phyloP scores from a whole-genome alignment of 2,797 vertebrate genomes.

The Rallus crepitans region DNA sequence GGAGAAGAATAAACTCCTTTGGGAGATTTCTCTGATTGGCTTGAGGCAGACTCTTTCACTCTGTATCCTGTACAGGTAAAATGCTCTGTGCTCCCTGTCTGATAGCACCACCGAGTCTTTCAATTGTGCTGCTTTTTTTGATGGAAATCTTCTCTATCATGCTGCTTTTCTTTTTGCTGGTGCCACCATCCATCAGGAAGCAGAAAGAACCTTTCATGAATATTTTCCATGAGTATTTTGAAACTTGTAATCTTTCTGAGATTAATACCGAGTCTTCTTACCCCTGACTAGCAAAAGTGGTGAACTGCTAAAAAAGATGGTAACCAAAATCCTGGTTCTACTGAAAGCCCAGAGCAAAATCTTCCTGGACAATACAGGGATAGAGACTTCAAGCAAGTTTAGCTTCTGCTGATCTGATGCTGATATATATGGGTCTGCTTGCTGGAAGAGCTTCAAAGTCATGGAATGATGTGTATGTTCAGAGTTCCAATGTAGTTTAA shows the following conservation, averaged over 20 bases:
- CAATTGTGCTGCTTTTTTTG: neutral
- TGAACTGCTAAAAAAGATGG: neutral
- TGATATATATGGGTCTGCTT: neutral
- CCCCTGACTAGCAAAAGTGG: neutral
- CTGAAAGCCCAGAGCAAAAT: neutral
- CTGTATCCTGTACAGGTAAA: neutral
- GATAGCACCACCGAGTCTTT: neutral
- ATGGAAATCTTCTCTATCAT: neutral
- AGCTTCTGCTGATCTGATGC: neutral
- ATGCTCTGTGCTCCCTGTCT: accelerated
- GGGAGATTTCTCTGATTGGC: neutral
- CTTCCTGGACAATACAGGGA: neutral
- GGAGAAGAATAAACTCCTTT: neutral
- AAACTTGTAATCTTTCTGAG: neutral
- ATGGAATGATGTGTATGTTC: neutral
- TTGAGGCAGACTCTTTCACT: neutral
- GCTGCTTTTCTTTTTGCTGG: neutral
- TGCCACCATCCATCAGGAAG: neutral
- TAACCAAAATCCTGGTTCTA: neutral
- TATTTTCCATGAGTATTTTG: neutral
- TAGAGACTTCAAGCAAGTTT: neutral
- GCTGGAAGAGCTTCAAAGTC: neutral
- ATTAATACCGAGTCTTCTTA: neutral
- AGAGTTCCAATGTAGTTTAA: neutral
- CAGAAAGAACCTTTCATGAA: neutral